These are phyloP conservation scores for Tachysurus vachellii DNA, from an alignment of 2,113 vertebrate genomes.

Conservation along the genomic window DNA sequence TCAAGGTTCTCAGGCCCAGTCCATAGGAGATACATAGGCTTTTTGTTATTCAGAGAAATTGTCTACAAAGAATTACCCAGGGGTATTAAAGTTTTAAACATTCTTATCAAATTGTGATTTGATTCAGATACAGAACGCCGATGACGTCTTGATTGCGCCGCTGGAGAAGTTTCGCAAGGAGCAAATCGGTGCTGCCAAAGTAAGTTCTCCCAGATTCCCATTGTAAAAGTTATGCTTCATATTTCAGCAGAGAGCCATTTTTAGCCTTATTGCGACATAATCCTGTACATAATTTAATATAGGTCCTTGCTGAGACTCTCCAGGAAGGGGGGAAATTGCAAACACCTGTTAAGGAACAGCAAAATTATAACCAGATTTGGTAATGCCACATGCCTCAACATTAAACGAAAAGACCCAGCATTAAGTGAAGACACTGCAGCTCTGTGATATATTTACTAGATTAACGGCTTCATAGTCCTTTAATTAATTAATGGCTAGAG, in stretches of 20 bases:
- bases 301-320: constrained; percentile 35
- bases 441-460: constrained; percentile 15
- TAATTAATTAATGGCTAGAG: neutral
- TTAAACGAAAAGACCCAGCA: constrained; percentile 58
- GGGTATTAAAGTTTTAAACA: constrained; percentile 12
- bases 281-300: constrained; percentile 41
- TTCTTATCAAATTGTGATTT: constrained; percentile 53
- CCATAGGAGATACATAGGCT: neutral
- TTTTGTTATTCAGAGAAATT: neutral
- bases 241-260: constrained; percentile 38
- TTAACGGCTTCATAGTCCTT: constrained; percentile 1
- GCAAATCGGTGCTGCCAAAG: constrained; percentile 97
- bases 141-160: constrained; percentile 94
- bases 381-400: constrained; percentile 48
- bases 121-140: constrained; percentile 93
- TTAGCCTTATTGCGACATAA: constrained; percentile 24
- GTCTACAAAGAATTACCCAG: neutral
- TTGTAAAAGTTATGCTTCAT: constrained; percentile 41
- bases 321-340: constrained; percentile 48
- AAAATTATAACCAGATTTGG: constrained; percentile 51
- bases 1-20: neutral
- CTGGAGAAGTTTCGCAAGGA: constrained; percentile 98
- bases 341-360: constrained; percentile 52
- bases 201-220: constrained; percentile 69
- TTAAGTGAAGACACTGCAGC: constrained; percentile 57